Conservation (phyloP, 2,888 invertebrate species). For the Steinernema scapterisci region DNA sequence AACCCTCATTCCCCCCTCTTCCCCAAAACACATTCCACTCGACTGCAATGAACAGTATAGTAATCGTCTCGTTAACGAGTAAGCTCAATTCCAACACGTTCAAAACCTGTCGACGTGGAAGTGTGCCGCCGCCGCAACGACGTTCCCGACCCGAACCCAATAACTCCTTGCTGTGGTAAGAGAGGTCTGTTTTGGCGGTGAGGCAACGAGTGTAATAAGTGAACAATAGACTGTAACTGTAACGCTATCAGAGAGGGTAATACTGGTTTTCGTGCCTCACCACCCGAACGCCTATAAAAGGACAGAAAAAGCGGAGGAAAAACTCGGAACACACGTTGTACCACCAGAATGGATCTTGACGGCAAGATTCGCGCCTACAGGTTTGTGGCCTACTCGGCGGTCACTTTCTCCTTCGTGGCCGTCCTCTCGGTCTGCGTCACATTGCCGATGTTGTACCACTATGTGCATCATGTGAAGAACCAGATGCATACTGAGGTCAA, state of each 20-base stretch:
- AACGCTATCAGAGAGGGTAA: constrained; percentile 1
- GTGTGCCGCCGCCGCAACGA: constrained; percentile 3
- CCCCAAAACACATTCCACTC: background rate
- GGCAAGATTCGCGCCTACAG: constrained; percentile 25
- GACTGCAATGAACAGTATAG: background rate
- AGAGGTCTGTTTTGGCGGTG: background rate
- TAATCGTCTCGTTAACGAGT: background rate
- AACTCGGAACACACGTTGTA: background rate
- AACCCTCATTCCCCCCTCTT: too few species aligned
- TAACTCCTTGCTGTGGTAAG: background rate
- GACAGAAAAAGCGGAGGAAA: background rate
- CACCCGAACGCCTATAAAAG: background rate
- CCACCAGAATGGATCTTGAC: constrained; percentile 16
- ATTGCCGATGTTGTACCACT: constrained; percentile 26
- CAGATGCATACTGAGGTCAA: constrained; percentile 26
- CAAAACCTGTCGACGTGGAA: constrained; percentile 16
- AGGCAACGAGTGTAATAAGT: background rate
- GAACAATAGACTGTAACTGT: constrained; percentile 31
- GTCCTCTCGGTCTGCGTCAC: constrained; percentile 29
- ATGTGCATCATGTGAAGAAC: constrained; percentile 29
- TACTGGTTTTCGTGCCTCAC: constrained; percentile 15
- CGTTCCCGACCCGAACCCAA: background rate
- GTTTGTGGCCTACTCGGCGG: constrained; percentile 28
- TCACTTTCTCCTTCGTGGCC: constrained; percentile 27
- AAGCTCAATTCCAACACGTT: background rate